These are phyloP conservation scores for Urocynchramus pylzowi DNA, from an alignment of 2,113 vertebrate species.

Conservation along the genomic window DNA sequence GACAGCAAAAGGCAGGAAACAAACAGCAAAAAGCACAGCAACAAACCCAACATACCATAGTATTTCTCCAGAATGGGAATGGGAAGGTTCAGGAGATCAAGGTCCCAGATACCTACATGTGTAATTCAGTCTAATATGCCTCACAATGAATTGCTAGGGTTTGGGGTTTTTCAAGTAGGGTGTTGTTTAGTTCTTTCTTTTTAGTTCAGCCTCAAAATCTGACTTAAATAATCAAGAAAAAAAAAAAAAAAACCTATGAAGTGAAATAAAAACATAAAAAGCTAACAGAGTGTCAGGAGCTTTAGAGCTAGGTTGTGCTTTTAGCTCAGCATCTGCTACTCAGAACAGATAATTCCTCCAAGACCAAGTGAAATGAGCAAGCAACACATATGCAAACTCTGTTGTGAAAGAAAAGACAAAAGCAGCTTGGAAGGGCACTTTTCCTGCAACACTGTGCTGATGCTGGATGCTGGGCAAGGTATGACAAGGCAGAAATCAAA, in stretches of 20 bases:
- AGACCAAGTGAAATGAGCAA: not conserved
- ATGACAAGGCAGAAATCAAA: not conserved
- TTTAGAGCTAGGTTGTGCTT: not conserved
- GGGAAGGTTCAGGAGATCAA: not conserved
- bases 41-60: not conserved
- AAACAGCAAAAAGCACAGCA: not conserved
- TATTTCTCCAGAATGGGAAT: not conserved
- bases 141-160: not conserved
- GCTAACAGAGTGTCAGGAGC: not conserved
- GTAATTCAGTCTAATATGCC: not conserved
- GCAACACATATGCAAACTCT: not conserved
- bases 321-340: not conserved
- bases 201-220: not conserved
- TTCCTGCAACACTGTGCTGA: not conserved
- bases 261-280: not conserved
- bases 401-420: not conserved
- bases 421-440: not conserved
- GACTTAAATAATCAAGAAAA: not conserved
- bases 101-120: not conserved
- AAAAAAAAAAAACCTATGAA: not conserved
- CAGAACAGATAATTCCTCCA: not conserved
- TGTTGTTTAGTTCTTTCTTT: not conserved
- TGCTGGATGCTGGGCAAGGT: not conserved
- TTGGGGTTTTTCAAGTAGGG: not conserved
- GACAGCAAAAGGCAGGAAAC: not conserved